Base-by-base conservation (phyloP, 1,140 invertebrate species). In the Ectropis grisescens region DNA sequence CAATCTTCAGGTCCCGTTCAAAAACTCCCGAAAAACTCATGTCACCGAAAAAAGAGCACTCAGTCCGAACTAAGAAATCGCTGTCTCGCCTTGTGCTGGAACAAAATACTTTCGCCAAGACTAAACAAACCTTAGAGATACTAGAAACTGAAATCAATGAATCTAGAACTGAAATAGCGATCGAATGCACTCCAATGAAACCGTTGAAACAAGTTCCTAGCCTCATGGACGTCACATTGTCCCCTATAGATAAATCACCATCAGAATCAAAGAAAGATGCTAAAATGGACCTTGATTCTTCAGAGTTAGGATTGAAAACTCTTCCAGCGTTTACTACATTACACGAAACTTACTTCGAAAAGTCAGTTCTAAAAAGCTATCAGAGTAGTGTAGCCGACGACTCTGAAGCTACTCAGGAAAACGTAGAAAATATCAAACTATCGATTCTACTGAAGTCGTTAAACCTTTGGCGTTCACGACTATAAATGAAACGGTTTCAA, bases 21-120 rank as follows among this genome's bases (percentile, higher is more conserved):
- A 75, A 74, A 47, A 80, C 75, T 4, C 75, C 75, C n/a, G 76
- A 81, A 34, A 76, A 76, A 38, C 29, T 69, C 16, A 56, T 75
- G 47, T 68, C 65, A 7, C 66, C 71, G 0, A 75, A 60, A 37
- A 58, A 49, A 29, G 64, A 72, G 22, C 45, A 34, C 2, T 33
- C 57, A 3, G 37, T 36, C 13, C 58, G 47, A 39, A 37, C 33
- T 36, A 76, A 66, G 32, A 80, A 69, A 49, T 65, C 80, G 0
- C 57, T 82, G 10, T 69, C 69, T 0, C 46, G 80, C 51, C 47
- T 70, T 2, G 80, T 81, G 6, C 33, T 82, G 14, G 80, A 82
- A 64, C 58, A 67, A 4, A 82, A 78, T 34, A 41, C 68, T 0
- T 72, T 78, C 24, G 56, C 71, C 5, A 79, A 71, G 65, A 52